A percentile compares a stretch with the other conserved stretches of the same genome.
Evolutionary conservation across 2,888 invertebrate genomes (phyloP).

Genomic region (Pollenia labialis): DNA sequence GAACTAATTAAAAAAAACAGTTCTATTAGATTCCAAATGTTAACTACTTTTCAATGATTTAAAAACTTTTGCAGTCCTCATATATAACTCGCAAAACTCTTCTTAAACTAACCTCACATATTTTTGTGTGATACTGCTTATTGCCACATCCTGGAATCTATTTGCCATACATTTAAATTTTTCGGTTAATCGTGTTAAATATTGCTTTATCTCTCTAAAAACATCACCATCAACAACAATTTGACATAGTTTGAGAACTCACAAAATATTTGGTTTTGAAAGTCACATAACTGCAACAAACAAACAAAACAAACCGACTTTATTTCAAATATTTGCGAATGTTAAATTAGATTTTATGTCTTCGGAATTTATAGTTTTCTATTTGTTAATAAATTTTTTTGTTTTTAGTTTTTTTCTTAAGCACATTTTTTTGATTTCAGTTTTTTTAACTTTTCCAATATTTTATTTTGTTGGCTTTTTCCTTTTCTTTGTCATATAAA

Average conservation of each 20-base stretch:
- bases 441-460: constrained; percentile 21
- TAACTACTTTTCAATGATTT: no score
- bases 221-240: constrained; percentile 26
- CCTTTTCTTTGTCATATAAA: constrained; percentile 45
- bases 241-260: constrained; percentile 40
- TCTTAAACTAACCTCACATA: background rate
- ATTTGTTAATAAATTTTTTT: constrained; percentile 57
- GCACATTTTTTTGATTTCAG: constrained; percentile 5
- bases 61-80: no score
- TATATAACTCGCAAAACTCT: no score
- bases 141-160: background rate
- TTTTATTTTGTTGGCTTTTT: background rate
- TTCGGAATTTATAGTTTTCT: constrained; percentile 43
- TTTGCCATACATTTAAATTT: background rate
- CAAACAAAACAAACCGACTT: constrained; percentile 1
- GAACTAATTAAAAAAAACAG: no score
- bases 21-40: no score
- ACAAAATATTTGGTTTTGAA: constrained; percentile 11
- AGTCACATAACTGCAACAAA: background rate
- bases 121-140: background rate
- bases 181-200: constrained; percentile 2
- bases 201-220: constrained; percentile 20
- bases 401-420: constrained; percentile 8
- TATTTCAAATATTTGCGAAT: constrained; percentile 30
- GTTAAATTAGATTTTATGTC: constrained; percentile 25